These are phyloP conservation scores for Mormyrus hasselquistii DNA, from an alignment of 2,797 vertebrate genomes.

Conservation along the genomic window DNA sequence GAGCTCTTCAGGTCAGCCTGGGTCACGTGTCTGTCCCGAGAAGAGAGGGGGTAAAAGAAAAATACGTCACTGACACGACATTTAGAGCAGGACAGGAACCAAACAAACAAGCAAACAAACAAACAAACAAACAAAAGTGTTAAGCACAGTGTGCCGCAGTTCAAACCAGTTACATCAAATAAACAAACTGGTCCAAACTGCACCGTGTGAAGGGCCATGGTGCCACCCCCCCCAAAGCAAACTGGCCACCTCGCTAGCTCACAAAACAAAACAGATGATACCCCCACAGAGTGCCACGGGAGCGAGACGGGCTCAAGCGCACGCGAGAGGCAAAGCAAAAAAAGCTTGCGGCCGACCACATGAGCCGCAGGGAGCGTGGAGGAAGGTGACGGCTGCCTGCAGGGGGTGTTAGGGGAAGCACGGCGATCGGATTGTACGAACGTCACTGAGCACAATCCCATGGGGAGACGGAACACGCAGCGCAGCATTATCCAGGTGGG, in stretches of 20 bases:
- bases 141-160: neutral
- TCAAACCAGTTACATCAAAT: neutral
- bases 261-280: slow-evolving; percentile 8
- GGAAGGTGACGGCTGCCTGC: neutral
- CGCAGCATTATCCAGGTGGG: neutral
- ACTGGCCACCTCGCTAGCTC: neutral
- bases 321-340: neutral
- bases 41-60: slow-evolving; percentile 14
- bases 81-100: neutral
- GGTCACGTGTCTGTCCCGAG: slow-evolving; percentile 68
- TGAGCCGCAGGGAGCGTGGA: neutral
- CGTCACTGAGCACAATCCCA: neutral
- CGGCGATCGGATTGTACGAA: neutral
- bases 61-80: neutral
- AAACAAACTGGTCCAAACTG: slow-evolving; percentile 1
- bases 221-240: neutral
- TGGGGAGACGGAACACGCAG: neutral
- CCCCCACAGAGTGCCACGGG: neutral
- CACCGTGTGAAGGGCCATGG: neutral
- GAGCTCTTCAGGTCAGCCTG: slow-evolving; percentile 87
- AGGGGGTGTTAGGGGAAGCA: neutral
- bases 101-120: neutral
- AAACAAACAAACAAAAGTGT: neutral
- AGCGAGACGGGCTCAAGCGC: neutral
- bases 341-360: neutral